phyloP scores from a whole-genome alignment of 2,888 invertebrate genomes.

The Orchesella flavescens region DNA sequence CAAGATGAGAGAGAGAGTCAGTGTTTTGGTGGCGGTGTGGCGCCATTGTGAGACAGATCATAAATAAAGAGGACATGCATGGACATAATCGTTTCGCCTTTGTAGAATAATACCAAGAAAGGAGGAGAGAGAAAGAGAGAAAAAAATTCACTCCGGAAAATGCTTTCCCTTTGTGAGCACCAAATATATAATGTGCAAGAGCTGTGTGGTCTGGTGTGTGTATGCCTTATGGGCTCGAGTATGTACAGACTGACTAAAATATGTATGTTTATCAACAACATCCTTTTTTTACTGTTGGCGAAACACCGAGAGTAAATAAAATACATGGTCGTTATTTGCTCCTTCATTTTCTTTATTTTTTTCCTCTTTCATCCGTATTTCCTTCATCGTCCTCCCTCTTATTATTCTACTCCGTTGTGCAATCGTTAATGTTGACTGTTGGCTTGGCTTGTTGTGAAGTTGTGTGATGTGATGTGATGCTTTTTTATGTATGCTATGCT shows the following conservation, averaged over 20 bases:
- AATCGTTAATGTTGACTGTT: constrained; percentile 31
- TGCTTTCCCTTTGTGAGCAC: constrained; percentile 30
- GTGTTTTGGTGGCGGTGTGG: constrained; percentile 36
- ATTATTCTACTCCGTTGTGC: constrained; percentile 16
- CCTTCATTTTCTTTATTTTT: constrained; percentile 58
- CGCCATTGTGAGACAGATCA: constrained; percentile 63
- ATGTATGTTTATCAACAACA: neutral
- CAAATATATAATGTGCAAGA: neutral
- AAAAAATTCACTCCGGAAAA: constrained; percentile 51
- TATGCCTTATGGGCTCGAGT: neutral
- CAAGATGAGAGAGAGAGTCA: neutral
- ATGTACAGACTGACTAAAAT: too few relatives aligned
- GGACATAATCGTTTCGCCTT: constrained; percentile 58
- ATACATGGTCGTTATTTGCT: constrained; percentile 60
- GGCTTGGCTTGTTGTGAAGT: constrained; percentile 2
- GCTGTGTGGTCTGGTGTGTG: neutral
- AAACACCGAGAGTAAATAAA: constrained; percentile 53
- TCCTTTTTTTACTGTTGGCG: constrained; percentile 11
- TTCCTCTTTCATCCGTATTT: constrained; percentile 20
- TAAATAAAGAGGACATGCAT: constrained; percentile 59
- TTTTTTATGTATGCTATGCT: constrained; percentile 20
- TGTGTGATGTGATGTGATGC: too few relatives aligned
- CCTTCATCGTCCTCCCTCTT: constrained; percentile 10
- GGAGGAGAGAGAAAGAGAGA: constrained; percentile 17
- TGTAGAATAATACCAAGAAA: constrained; percentile 33